Percentiles rank a stretch among this genome's conserved stretches.
phyloP scores from a whole-genome alignment of 2,113 vertebrate species.

The Centropristis striata region DNA sequence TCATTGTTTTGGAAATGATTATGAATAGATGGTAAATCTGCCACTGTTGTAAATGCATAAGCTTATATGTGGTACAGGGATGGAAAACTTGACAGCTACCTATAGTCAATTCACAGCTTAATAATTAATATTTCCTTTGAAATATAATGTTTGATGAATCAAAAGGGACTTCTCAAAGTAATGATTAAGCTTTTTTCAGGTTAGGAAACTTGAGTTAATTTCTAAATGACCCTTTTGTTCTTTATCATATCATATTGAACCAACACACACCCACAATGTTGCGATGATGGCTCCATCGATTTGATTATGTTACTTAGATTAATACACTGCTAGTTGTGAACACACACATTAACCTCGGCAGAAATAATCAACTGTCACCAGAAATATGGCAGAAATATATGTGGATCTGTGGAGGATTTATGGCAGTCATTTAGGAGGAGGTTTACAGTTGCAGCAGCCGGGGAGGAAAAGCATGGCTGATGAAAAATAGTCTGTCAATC shows the following conservation, averaged over 20 bases:
- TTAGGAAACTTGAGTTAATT: constrained; percentile 6
- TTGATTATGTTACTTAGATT: constrained; percentile 56
- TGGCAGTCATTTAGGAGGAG: constrained; percentile 71
- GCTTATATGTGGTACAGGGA: too few species aligned
- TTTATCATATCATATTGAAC: constrained; percentile 31
- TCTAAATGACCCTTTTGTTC: constrained; percentile 17
- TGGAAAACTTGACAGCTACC: neutral
- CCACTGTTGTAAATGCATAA: too few species aligned
- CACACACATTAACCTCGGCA: constrained; percentile 57
- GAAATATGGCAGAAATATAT: constrained; percentile 62
- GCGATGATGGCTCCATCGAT: constrained; percentile 37
- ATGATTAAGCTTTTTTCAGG: constrained; percentile 10
- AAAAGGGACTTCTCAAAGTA: neutral
- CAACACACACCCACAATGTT: constrained; percentile 29
- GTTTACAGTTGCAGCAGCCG: constrained; percentile 65
- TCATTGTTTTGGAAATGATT: neutral
- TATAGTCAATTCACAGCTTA: neutral
- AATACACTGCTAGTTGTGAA: constrained; percentile 53
- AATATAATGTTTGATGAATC: constrained; percentile 5
- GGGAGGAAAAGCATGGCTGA: constrained; percentile 59
- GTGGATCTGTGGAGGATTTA: constrained; percentile 75
- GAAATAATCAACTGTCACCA: constrained; percentile 73
- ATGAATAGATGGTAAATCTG: neutral
- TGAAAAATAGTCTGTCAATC: constrained; percentile 79
- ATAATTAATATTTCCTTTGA: neutral